These are phyloP conservation scores for Mirza zaza DNA, from an alignment of 2,113 vertebrate species.

Conservation along the genomic window DNA sequence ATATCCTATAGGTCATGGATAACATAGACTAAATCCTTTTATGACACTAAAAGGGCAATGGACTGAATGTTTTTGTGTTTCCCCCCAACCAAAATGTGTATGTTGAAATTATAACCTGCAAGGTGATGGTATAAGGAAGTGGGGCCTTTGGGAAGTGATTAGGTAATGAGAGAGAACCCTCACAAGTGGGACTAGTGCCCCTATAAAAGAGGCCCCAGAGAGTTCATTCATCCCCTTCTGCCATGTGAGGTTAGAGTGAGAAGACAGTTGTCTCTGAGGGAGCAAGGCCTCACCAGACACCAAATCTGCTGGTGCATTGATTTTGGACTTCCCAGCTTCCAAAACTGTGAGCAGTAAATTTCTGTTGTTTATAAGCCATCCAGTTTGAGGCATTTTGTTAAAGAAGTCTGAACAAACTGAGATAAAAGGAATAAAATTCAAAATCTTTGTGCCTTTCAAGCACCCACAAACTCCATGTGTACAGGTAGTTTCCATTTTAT, in stretches of 20 bases:
- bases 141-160: neutral
- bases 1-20: neutral
- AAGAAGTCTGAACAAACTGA: neutral
- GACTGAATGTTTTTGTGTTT: neutral
- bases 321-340: neutral
- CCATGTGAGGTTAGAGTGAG: neutral
- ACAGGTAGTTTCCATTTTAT: neutral
- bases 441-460: neutral
- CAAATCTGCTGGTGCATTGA: neutral
- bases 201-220: neutral
- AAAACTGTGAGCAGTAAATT: neutral
- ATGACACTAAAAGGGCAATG: neutral
- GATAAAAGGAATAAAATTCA: neutral
- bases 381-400: neutral
- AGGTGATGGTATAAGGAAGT: neutral
- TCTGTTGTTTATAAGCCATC: neutral
- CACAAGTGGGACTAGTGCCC: neutral
- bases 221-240: neutral
- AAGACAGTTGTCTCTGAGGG: neutral
- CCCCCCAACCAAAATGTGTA: neutral
- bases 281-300: neutral
- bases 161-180: neutral
- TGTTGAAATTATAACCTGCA: neutral
- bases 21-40: neutral
- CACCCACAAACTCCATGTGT: neutral